A percentile compares a stretch with the other conserved stretches of the same genome.
phyloP scores from a whole-genome alignment of 2,113 vertebrate genomes.

The Atractosteus spatula region DNA sequence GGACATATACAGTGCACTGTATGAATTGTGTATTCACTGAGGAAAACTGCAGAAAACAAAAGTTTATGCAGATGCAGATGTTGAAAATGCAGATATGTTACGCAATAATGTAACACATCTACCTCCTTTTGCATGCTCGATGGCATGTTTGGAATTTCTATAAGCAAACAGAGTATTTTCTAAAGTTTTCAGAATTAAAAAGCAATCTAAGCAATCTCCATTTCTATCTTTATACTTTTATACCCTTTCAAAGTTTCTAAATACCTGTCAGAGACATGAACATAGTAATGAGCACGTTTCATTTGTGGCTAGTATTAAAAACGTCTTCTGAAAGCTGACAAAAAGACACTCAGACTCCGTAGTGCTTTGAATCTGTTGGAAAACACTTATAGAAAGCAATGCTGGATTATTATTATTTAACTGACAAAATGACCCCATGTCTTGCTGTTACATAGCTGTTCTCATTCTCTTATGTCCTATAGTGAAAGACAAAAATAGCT shows the following conservation, averaged over 20 bases:
- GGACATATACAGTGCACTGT: not conserved
- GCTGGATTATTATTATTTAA: no score
- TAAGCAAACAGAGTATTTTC: not conserved
- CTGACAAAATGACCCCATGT: not conserved
- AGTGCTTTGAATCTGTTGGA: not conserved
- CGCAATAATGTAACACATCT: not conserved
- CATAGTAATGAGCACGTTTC: not conserved
- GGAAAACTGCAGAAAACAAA: not conserved
- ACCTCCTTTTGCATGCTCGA: not conserved
- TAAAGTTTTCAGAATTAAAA: not conserved
- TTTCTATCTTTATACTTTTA: not conserved
- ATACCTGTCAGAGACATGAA: constrained; percentile 4
- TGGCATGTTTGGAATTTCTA: not conserved
- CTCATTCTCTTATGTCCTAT: not conserved
- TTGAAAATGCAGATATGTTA: not conserved
- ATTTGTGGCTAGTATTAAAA: not conserved
- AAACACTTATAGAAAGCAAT: no score
- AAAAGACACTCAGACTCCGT: not conserved
- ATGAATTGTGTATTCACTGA: not conserved
- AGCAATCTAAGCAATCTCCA: not conserved
- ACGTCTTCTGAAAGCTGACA: not conserved
- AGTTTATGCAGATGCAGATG: not conserved
- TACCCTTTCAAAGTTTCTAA: not conserved
- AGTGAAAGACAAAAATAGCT: not conserved
- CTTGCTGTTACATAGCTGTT: not conserved